Percentiles rank a stretch among this genome's conserved stretches.
phyloP scores from a whole-genome alignment of 2,888 invertebrate genomes.

The Papilio protenor region DNA sequence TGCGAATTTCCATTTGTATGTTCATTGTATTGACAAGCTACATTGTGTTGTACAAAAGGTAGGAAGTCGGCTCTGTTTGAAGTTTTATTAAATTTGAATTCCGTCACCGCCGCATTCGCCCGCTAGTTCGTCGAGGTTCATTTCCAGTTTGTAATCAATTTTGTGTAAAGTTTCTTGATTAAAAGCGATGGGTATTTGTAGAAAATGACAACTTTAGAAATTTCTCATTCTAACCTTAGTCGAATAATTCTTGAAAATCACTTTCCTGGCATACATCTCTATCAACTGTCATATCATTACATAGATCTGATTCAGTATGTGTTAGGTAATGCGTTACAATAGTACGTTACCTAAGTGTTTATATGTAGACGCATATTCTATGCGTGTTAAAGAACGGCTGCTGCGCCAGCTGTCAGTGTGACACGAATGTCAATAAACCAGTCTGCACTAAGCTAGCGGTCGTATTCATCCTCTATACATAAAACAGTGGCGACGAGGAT shows the following conservation, averaged over 20 bases:
- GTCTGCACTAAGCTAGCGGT: no score
- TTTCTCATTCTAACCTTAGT: neutral
- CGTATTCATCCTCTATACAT: no score
- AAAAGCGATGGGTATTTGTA: constrained; percentile 21
- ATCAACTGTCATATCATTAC: neutral
- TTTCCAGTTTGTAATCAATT: constrained; percentile 41
- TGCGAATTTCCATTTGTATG: constrained; percentile 23
- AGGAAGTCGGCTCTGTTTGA: constrained; percentile 30
- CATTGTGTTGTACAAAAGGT: constrained; percentile 31
- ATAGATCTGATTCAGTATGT: no score
- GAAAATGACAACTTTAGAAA: constrained; percentile 8
- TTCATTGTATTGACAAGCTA: constrained; percentile 32
- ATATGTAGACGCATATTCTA: no score
- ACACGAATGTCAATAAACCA: no score
- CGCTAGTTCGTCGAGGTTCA: constrained; percentile 25
- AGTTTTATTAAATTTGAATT: constrained; percentile 40
- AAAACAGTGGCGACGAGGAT: no score
- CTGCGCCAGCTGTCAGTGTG: no score
- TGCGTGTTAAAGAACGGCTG: no score
- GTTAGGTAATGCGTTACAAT: no score
- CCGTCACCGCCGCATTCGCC: constrained; percentile 1
- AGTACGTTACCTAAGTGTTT: no score
- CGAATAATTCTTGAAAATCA: neutral
- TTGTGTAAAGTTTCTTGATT: constrained; percentile 37
- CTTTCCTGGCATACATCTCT: neutral